phyloP scores from a whole-genome alignment of 2,888 invertebrate species.

The Mimumesa dahlbomi region DNA sequence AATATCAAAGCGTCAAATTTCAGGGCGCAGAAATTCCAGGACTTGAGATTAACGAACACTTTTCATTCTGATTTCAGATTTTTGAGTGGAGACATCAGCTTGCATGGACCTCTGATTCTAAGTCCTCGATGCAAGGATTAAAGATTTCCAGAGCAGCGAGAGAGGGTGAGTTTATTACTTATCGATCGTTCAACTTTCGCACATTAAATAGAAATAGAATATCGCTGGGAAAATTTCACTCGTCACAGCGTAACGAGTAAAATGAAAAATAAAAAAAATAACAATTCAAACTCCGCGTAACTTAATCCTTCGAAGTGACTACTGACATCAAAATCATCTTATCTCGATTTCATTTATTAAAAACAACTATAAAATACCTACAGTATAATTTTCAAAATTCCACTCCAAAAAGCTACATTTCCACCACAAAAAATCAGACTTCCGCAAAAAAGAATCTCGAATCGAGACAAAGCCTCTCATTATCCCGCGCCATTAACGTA shows the following conservation, averaged over 20 bases:
- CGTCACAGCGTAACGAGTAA: neutral
- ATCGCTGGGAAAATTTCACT: constrained; percentile 4
- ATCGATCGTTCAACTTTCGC: constrained; percentile 15
- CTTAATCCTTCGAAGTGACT: neutral
- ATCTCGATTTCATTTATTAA: neutral
- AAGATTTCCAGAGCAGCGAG: constrained; percentile 27
- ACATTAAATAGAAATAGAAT: constrained; percentile 3
- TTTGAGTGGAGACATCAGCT: constrained; percentile 27
- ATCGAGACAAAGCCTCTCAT: too few relatives aligned
- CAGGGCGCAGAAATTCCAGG: too few relatives aligned
- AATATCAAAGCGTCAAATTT: too few relatives aligned
- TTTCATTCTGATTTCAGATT: constrained; percentile 41
- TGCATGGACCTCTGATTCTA: constrained; percentile 52
- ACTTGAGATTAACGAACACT: neutral
- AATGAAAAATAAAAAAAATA: neutral
- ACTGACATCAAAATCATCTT: neutral
- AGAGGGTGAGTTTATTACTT: constrained; percentile 44
- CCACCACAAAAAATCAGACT: too few relatives aligned
- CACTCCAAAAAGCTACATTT: too few relatives aligned
- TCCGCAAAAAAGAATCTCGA: too few relatives aligned
- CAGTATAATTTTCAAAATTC: too few relatives aligned
- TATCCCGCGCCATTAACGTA: too few relatives aligned
- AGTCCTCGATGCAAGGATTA: constrained; percentile 33
- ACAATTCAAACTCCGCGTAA: neutral
- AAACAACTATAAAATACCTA: neutral